These are phyloP conservation scores for Ephydatia muelleri DNA, from an alignment of 37 sponge, comb jelly and placozoan genomes.

Conservation along the genomic window DNA sequence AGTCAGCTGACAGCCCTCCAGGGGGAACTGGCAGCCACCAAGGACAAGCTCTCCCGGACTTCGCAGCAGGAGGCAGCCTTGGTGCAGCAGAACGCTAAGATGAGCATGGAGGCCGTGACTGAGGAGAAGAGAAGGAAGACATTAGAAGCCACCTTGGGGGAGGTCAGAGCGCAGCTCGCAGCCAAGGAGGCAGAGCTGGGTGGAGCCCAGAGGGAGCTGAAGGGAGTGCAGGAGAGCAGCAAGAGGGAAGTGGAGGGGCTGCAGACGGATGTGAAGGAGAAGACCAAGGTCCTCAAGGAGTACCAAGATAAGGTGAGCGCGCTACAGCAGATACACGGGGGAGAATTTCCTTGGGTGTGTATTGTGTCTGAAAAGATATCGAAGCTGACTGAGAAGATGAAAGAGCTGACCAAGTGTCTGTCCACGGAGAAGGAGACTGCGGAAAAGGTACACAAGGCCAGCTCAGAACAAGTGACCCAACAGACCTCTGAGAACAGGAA, in stretches of 20 bases:
- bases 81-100: conserved; percentile 42
- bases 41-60: conserved; percentile 11
- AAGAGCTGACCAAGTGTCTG: conserved; percentile 33
- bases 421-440: conserved; percentile 24
- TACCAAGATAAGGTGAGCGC: conserved; percentile 53
- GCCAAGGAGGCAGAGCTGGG: not conserved
- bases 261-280: conserved; percentile 30
- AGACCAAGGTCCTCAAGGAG: conserved; percentile 38
- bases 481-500: conserved; percentile 53
- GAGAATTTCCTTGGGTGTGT: too few species aligned
- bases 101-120: conserved; percentile 29
- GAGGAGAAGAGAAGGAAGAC: conserved; percentile 21
- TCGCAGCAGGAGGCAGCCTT: conserved; percentile 30
- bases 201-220: not conserved
- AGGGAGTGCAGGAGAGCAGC: not conserved
- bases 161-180: not conserved
- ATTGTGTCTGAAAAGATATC: conserved; percentile 18
- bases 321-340: too few species aligned
- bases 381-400: conserved; percentile 53
- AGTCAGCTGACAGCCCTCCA: not conserved
- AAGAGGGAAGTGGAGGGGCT: conserved; percentile 11
- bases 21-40: conserved; percentile 10
- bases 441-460: conserved; percentile 29
- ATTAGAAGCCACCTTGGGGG: conserved; percentile 3
- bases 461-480: conserved; percentile 24